Evolutionary conservation across 2,797 vertebrate genomes (phyloP).

Genomic region (Loriculus beryllinus): DNA sequence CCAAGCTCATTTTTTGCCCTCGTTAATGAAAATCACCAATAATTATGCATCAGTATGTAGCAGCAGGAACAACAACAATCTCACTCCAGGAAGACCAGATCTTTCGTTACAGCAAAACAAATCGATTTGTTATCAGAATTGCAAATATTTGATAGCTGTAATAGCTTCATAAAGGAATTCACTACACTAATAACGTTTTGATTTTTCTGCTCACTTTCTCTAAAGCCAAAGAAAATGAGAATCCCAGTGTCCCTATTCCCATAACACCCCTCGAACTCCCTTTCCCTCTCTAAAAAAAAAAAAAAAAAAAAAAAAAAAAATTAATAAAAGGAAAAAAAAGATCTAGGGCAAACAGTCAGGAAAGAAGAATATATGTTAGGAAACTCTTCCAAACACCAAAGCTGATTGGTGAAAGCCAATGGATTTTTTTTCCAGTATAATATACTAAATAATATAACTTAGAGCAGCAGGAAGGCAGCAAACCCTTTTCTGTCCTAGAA

Average conservation of each 20-base stretch:
- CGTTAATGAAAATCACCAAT: background rate
- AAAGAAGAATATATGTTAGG: background rate
- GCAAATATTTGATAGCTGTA: conserved; percentile 30
- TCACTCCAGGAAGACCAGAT: background rate
- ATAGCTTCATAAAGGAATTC: background rate
- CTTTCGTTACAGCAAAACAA: background rate
- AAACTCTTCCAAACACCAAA: background rate
- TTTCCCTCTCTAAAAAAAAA: too few species aligned
- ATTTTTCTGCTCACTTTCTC: background rate
- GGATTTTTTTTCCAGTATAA: background rate
- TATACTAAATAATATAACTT: background rate
- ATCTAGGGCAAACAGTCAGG: background rate
- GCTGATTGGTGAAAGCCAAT: background rate
- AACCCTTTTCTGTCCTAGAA: background rate
- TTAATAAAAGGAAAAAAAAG: fast-evolving
- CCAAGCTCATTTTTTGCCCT: background rate
- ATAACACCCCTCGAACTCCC: background rate
- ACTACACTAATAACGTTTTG: background rate
- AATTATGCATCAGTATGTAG: background rate
- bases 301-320: fast-evolving
- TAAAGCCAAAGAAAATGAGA: background rate
- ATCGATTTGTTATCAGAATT: conserved; percentile 28
- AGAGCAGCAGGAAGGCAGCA: background rate
- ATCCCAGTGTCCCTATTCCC: background rate
- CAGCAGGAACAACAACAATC: background rate